Evolutionary conservation across 2,113 vertebrate species (phyloP), one percentile per base, ranked within the genome.

Genomic region (Heliornis fulica): DNA sequence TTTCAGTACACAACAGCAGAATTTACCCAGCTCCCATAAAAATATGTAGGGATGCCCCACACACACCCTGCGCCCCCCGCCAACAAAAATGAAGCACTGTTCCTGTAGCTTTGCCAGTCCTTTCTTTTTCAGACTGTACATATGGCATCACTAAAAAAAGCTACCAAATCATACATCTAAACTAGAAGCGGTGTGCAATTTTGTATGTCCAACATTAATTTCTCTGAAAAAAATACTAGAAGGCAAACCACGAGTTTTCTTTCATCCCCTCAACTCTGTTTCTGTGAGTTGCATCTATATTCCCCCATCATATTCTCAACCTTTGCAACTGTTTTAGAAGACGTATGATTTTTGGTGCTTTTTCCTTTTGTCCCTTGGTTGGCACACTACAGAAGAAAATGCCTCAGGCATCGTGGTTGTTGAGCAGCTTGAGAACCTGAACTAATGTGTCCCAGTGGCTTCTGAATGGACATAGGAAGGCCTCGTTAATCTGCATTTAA

Each of bases 141-240:
- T 90, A 90, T 74, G 80, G 68, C 51, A 65, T 82, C 80, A 81
- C 83, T 92, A 81, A 88, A 90, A 92, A 94, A 95, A 86, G 54
- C 72, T 87, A 79, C 29, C 1, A 7, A 88, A 82, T 89, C 57
- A 69, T 69, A 89, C 1, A 2, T 40, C 53, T 83, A 63, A 86
- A 94, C 60, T 92, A 90, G 72, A 75, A 32, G 43, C 45, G 22
- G 25, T 9, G 43, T 57, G 65, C 85, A 76, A 3, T 71, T 93
- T 80, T 78, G 4, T 56, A 40, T 76, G 60, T 84, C 80, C 83
- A 78, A 71, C 40, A 63, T 59, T 56, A 57, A 57, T 92, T 92
- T 93, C 50, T 83, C 80, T 93, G 72, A 89, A 22, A 93, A n/a
- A 93, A 93, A 80, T 51, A 86, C 71, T 81, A 68, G 45, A 83